A percentile compares a stretch with the other conserved stretches of the same genome.
Conservation (phyloP, 2,797 vertebrate genomes). For the Epinephelus malabaricus region DNA sequence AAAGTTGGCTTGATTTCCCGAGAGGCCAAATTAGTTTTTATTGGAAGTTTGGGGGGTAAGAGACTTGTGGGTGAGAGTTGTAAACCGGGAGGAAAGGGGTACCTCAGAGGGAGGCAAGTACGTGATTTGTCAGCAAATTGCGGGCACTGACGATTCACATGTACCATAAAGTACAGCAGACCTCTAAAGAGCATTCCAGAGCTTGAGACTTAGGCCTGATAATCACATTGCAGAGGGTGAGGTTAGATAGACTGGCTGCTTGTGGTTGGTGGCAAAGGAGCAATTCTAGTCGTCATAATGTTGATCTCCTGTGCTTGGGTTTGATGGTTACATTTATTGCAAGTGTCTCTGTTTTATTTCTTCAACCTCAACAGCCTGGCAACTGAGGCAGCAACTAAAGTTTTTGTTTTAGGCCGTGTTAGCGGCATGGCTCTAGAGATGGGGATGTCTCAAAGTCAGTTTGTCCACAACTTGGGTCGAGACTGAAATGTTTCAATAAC, state of each 20-base stretch:
- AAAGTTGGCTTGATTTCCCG: slow-evolving; percentile 71
- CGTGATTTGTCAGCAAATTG: slow-evolving; percentile 78
- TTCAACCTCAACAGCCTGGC: neutral
- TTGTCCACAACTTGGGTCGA: neutral
- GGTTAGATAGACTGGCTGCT: slow-evolving; percentile 36
- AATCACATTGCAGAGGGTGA: slow-evolving; percentile 54
- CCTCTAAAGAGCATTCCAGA: slow-evolving; percentile 53
- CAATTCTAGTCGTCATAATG: slow-evolving; percentile 29
- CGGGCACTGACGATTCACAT: slow-evolving; percentile 42
- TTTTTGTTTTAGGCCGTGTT: neutral
- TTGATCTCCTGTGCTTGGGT: slow-evolving; percentile 44
- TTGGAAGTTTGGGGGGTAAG: slow-evolving; percentile 57
- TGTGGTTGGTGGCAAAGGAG: slow-evolving; percentile 51
- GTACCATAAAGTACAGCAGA: slow-evolving; percentile 57
- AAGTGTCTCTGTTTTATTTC: slow-evolving; percentile 12
- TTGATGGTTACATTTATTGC: slow-evolving; percentile 46
- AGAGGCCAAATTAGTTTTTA: slow-evolving; percentile 78
- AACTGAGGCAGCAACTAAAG: neutral
- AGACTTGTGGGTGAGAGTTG: slow-evolving; percentile 47
- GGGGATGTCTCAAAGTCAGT: neutral
- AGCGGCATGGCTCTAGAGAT: neutral
- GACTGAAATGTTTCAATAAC: slow-evolving; percentile 6
- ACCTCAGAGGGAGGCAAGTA: slow-evolving; percentile 55
- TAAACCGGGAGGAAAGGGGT: slow-evolving; percentile 50
- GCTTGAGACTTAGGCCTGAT: slow-evolving; percentile 26